These are phyloP conservation scores for Saccopteryx leptura DNA, from an alignment of 2,113 vertebrate genomes.

Conservation along the genomic window DNA sequence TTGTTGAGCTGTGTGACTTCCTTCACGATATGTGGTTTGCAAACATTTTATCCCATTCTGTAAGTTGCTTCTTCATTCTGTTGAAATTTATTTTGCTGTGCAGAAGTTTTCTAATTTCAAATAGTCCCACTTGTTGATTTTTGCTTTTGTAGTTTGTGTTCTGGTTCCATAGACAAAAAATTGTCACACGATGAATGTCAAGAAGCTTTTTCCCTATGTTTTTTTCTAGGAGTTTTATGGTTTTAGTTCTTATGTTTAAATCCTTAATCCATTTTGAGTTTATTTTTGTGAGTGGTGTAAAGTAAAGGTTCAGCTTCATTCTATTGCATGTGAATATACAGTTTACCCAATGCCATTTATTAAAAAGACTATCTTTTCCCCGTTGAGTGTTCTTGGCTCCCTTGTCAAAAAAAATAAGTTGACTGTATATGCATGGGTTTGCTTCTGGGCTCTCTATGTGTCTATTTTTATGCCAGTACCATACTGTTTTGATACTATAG, in stretches of 20 bases:
- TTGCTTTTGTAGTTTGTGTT: neutral
- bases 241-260: neutral
- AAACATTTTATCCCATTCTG: constrained; percentile 30
- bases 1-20: constrained; percentile 24
- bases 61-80: constrained; percentile 1
- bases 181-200: neutral
- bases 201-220: neutral
- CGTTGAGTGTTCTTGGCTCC: neutral
- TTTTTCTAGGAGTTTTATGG: constrained; percentile 7
- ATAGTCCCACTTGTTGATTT: constrained; percentile 20
- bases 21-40: neutral
- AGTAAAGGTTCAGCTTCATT: neutral
- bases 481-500: neutral
- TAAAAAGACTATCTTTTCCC: constrained; percentile 40
- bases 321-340: neutral
- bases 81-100: neutral
- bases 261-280: constrained; percentile 21
- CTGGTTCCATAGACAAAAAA: neutral
- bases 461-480: neutral
- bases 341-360: constrained; percentile 1
- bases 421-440: neutral
- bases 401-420: constrained; percentile 34
- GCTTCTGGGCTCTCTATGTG: neutral
- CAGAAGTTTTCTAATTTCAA: neutral
- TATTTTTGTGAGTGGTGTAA: neutral